Evolutionary conservation across 2,797 vertebrate genomes (phyloP).

Genomic region (Acanthurus lineatus): DNA sequence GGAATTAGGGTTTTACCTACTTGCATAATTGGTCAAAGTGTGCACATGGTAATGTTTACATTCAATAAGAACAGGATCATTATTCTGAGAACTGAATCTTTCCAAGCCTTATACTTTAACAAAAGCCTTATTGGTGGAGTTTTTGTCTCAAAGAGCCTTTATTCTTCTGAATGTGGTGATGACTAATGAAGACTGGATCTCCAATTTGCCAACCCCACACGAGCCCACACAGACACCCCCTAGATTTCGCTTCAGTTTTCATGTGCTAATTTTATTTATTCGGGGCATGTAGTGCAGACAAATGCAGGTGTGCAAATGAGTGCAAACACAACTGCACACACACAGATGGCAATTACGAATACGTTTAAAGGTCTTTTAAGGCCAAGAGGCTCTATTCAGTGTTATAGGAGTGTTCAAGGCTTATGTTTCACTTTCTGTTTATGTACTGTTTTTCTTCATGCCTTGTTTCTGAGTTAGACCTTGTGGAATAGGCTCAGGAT

Average conservation of each 20-base stretch:
- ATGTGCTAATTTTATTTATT: slow-evolving; percentile 85
- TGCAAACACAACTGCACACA: slow-evolving; percentile 33
- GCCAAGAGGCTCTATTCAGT: slow-evolving; percentile 19
- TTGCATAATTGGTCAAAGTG: slow-evolving; percentile 47
- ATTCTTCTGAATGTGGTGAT: slow-evolving; percentile 40
- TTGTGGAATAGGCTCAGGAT: slow-evolving; percentile 2
- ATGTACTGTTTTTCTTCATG: not conserved
- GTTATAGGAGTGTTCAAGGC: not conserved
- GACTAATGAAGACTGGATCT: slow-evolving; percentile 43
- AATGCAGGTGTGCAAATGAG: slow-evolving; percentile 61
- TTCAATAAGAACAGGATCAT: slow-evolving; percentile 37
- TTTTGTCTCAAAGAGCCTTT: slow-evolving; percentile 35
- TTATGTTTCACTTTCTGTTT: not conserved
- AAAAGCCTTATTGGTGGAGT: slow-evolving; percentile 24
- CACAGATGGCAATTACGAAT: slow-evolving; percentile 51
- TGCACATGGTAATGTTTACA: slow-evolving; percentile 50
- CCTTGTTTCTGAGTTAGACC: not conserved
- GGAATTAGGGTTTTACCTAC: slow-evolving; percentile 46
- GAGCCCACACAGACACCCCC: slow-evolving; percentile 33
- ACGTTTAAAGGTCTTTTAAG: slow-evolving; percentile 33
- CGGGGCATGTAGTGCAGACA: slow-evolving; percentile 49
- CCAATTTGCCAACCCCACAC: slow-evolving; percentile 39
- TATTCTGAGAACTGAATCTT: slow-evolving; percentile 23
- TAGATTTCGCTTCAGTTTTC: slow-evolving; percentile 75
- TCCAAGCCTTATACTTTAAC: slow-evolving; percentile 12